These are phyloP conservation scores for Distichodus sexfasciatus DNA, from an alignment of 2,797 vertebrate species.

Conservation along the genomic window DNA sequence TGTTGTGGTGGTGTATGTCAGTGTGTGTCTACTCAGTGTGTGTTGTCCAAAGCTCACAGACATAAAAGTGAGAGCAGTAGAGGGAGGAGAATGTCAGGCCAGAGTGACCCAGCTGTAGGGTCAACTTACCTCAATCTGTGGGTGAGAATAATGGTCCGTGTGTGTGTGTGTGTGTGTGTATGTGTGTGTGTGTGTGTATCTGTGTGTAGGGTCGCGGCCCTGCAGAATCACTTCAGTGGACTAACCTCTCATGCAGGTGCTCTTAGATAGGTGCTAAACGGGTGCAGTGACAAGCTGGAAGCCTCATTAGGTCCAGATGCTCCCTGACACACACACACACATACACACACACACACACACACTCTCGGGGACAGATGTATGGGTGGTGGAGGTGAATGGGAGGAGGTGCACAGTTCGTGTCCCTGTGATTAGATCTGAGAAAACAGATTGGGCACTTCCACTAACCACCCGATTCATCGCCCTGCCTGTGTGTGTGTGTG, in stretches of 20 bases:
- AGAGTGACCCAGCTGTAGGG: not conserved
- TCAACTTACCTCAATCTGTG: not conserved
- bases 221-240: slow-evolving; percentile 16
- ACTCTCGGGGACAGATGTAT: slow-evolving; percentile 53
- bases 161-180: slow-evolving; percentile 10
- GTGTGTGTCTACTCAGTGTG: not conserved
- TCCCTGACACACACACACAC: slow-evolving; percentile 29
- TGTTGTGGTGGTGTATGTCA: not conserved
- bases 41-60: too few species aligned
- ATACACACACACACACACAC: slow-evolving; percentile 21
- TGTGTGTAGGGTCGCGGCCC: too few species aligned
- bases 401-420: slow-evolving; percentile 47
- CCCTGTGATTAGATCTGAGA: slow-evolving; percentile 53
- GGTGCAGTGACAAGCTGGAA: slow-evolving; percentile 60
- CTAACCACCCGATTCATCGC: slow-evolving; percentile 17
- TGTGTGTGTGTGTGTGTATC: slow-evolving; percentile 23
- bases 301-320: slow-evolving; percentile 73
- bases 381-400: slow-evolving; percentile 50
- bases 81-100: not conserved
- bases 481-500: slow-evolving; percentile 28
- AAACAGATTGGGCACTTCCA: slow-evolving; percentile 55
- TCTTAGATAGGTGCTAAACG: slow-evolving; percentile 62
- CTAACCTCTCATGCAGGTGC: slow-evolving; percentile 70
- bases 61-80: too few species aligned
- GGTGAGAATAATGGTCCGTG: slow-evolving; percentile 5